phyloP scores from a whole-genome alignment of 2,113 vertebrate genomes.

The Sinocyclocheilus maitianheensis region DNA sequence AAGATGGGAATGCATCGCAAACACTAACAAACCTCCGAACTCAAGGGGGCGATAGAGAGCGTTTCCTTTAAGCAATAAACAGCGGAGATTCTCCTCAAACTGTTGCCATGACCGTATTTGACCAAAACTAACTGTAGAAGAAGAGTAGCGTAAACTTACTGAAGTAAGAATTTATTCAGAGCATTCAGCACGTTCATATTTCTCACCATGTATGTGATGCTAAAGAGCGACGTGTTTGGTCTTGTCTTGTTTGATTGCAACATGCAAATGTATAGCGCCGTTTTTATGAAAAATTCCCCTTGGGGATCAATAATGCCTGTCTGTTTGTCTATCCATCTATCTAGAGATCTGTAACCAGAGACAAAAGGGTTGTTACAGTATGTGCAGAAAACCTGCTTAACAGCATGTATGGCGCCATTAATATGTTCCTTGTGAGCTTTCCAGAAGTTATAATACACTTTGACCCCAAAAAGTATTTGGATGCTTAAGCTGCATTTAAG shows the following conservation, averaged over 20 bases:
- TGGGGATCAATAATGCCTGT: background rate
- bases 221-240: background rate
- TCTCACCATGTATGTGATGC: background rate
- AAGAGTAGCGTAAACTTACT: background rate
- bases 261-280: constrained; percentile 17
- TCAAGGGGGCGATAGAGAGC: background rate
- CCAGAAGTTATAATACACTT: background rate
- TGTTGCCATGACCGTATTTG: too few relatives aligned
- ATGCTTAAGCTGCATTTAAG: background rate
- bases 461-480: background rate
- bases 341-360: background rate
- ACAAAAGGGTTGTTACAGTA: background rate
- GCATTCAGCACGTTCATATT: background rate
- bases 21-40: background rate
- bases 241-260: constrained; percentile 20
- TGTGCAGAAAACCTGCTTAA: background rate
- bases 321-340: constrained; percentile 58
- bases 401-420: background rate
- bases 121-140: background rate
- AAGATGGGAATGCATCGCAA: background rate
- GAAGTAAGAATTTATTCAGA: too few relatives aligned
- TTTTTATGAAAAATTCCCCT: background rate
- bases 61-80: too few relatives aligned
- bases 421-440: background rate
- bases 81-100: too few relatives aligned